Percentiles rank a stretch among this genome's conserved stretches.
These are phyloP conservation scores for Osmerus eperlanus DNA, from an alignment of 2,113 vertebrate species.

Conservation along the genomic window DNA sequence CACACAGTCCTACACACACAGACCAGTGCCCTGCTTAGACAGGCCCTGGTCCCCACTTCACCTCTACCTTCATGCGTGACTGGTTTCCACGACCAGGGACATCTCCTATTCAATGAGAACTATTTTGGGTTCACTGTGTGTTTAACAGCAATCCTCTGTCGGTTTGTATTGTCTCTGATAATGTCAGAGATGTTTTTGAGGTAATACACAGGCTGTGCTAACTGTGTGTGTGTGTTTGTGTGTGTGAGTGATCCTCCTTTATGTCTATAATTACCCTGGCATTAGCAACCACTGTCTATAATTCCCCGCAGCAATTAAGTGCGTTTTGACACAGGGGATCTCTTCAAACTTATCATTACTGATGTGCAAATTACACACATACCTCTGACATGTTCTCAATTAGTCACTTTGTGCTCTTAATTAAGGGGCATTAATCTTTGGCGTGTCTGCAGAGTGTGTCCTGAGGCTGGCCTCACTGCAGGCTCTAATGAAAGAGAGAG, in stretches of 20 bases:
- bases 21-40: constrained; percentile 8
- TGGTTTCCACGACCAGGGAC: background rate
- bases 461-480: constrained; percentile 37
- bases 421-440: constrained; percentile 59
- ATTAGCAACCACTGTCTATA: constrained; percentile 36
- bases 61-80: background rate
- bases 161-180: constrained; percentile 3
- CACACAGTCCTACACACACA: background rate
- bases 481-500: constrained; percentile 38
- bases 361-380: constrained; percentile 53
- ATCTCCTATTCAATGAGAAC: background rate
- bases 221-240: background rate
- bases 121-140: constrained; percentile 19
- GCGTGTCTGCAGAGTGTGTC: constrained; percentile 29
- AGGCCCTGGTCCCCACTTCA: background rate
- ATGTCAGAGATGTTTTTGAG: background rate
- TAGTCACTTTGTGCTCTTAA: constrained; percentile 57
- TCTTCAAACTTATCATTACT: constrained; percentile 51
- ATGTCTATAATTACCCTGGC: constrained; percentile 40
- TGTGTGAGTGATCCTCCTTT: constrained; percentile 11
- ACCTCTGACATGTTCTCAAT: constrained; percentile 50
- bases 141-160: constrained; percentile 19
- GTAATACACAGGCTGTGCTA: background rate
- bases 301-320: constrained; percentile 43
- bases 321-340: constrained; percentile 46